Base-by-base conservation (phyloP, 2,888 invertebrate genomes). In the Epirrhoe tristata region DNA sequence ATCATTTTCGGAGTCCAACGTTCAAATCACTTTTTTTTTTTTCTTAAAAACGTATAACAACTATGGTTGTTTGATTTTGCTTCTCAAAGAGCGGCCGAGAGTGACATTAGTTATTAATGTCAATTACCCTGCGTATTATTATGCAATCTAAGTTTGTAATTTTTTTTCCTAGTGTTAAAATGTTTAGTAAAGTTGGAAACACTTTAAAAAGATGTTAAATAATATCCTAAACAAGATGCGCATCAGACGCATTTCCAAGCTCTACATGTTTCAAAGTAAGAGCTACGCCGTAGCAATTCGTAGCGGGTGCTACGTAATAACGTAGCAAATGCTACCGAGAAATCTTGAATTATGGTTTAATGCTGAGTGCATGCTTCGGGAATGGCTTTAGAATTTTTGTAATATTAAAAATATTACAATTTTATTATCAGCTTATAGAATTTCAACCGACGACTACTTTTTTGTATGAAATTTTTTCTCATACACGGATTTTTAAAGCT, bases 221-320 rank as follows among this genome's bases (percentile, higher is more conserved):
- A 55, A 39, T 10, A 10, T 53, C 36, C 39, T 10, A 16, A 52
- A 53, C 48, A 58, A 34, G 31, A 51, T 43, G 31, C 53, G 6
- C 60, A 52, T 16, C 31, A 36, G 56, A 48, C 55, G 55, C 63
- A 57, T 57, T 63, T 43, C 51, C 8, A 57, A 56, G 56, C 50
- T 52, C 34, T 36, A 51, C 51, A 53, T 39, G 56, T 52, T 57
- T 48, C 48, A 58, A 66, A 56, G 58, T 58, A 54, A 53, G 61
- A 58, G 66, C 58, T 66, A 66, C 61, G 61, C 54, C 39, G 54
- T 58, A 66, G 65, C 60, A n/a, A 54, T 55, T 63, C 52, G 52
- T 66, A 60, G 59, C 32, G 65, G 32, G 43, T 24, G 34, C 65
- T 56, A 51, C 65, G 64, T 56, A 39, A 50, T 62, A 54, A 16